Evolutionary conservation across 2,797 vertebrate genomes (phyloP).

Genomic region (Hydrocynus forskahlii): DNA sequence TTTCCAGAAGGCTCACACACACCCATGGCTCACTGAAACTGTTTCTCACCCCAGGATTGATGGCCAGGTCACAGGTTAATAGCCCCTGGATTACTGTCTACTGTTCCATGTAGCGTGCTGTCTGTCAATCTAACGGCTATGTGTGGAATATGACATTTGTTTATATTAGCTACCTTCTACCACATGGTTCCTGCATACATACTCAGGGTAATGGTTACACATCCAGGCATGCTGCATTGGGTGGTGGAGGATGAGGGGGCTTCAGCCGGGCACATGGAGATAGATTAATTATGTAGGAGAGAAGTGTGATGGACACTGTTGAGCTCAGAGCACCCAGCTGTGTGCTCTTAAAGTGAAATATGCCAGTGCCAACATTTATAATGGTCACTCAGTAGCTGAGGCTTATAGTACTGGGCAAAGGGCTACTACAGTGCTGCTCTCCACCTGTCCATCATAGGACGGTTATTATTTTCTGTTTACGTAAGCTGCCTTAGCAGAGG

Average conservation of each 20-base stretch:
- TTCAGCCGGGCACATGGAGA: constrained; percentile 31
- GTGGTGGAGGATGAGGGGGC: background rate
- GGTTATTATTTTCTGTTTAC: constrained; percentile 4
- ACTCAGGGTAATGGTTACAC: constrained; percentile 25
- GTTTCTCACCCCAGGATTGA: background rate
- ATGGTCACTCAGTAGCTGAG: constrained; percentile 24
- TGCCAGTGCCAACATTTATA: constrained; percentile 48
- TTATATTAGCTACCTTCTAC: constrained; percentile 36
- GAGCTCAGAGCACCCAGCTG: constrained; percentile 29
- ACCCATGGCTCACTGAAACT: background rate
- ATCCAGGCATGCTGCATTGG: constrained; percentile 34
- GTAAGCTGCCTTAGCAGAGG: background rate
- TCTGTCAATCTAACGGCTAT: constrained; percentile 20
- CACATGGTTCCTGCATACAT: background rate
- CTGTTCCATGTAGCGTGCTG: background rate
- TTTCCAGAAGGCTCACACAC: background rate
- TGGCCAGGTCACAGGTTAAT: constrained; percentile 20
- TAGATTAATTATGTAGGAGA: constrained; percentile 45
- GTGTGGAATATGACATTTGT: constrained; percentile 45
- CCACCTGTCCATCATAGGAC: constrained; percentile 23
- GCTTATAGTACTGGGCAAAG: constrained; percentile 4
- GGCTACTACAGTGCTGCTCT: constrained; percentile 1
- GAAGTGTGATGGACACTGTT: constrained; percentile 32
- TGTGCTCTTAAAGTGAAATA: constrained; percentile 48
- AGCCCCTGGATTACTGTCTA: background rate